Conservation (phyloP, 1,140 invertebrate genomes). For the Euura saliciscinereae region DNA sequence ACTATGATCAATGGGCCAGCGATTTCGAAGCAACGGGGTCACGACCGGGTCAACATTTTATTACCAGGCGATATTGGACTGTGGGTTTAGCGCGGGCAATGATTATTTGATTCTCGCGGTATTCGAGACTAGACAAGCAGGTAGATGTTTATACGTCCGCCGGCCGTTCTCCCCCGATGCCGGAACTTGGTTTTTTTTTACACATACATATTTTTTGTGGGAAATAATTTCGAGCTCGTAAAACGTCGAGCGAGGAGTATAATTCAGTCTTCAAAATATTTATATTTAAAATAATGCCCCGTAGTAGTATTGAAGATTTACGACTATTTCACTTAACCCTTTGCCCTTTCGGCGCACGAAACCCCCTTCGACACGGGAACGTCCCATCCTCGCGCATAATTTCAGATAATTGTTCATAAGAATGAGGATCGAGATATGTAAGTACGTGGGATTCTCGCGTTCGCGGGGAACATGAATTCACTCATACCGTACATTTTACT, state of each 20-base stretch:
- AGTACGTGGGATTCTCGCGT: neutral
- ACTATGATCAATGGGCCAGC: neutral
- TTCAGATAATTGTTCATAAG: neutral
- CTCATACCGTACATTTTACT: neutral
- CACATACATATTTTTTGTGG: too few species aligned
- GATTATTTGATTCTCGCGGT: neutral
- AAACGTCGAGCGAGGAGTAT: too few species aligned
- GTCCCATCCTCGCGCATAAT: neutral
- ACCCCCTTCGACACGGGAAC: neutral
- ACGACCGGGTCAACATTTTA: neutral
- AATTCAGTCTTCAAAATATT: too few species aligned
- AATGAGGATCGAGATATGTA: neutral
- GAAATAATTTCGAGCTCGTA: too few species aligned
- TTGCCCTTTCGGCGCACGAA: neutral
- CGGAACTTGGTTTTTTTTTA: too few species aligned
- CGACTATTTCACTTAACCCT: conserved; percentile 2
- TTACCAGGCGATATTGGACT: neutral
- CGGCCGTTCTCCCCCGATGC: neutral
- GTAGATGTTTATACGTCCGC: neutral
- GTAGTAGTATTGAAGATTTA: neutral
- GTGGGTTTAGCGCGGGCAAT: neutral
- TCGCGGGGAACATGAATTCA: neutral
- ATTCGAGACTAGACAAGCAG: too few species aligned
- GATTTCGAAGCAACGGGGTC: neutral
- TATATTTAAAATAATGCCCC: too few species aligned